Conservation (phyloP, 2,888 invertebrate genomes). For the Rhagium mordax region DNA sequence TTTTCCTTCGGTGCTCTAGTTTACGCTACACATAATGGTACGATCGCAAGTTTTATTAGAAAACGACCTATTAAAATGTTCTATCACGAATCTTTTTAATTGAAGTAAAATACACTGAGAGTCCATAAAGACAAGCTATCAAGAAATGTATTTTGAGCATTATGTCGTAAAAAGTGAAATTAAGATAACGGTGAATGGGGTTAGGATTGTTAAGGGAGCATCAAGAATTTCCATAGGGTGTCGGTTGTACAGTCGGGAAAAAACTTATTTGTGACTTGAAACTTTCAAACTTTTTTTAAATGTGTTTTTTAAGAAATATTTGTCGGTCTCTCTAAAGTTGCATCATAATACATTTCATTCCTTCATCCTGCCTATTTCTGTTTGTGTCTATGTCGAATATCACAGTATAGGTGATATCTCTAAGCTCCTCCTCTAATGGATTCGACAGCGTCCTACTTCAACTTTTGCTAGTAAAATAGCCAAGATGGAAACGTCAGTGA, state of each 20-base stretch:
- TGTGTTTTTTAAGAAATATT: too few species aligned
- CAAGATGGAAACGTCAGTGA: background rate
- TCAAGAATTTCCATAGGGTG: background rate
- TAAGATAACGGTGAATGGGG: background rate
- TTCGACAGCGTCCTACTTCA: too few species aligned
- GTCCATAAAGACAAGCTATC: background rate
- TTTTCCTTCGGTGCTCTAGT: slow-evolving; percentile 18
- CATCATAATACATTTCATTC: too few species aligned
- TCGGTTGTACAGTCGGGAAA: background rate
- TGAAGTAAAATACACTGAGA: background rate
- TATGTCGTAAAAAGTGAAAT: background rate
- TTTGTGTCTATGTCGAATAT: too few species aligned
- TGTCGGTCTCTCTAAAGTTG: too few species aligned
- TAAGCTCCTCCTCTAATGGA: too few species aligned
- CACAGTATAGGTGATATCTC: too few species aligned
- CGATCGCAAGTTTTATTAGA: slow-evolving; percentile 10
- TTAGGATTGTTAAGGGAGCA: background rate
- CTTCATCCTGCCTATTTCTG: too few species aligned
- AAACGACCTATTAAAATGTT: slow-evolving; percentile 14
- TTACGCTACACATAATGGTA: slow-evolving; percentile 12
- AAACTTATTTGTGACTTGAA: too few species aligned
- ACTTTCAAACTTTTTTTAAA: too few species aligned
- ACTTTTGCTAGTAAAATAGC: background rate
- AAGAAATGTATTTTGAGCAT: background rate
- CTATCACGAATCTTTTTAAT: background rate